These are phyloP conservation scores for Leucosticte australis DNA, from an alignment of 2,113 vertebrate genomes.

Conservation along the genomic window DNA sequence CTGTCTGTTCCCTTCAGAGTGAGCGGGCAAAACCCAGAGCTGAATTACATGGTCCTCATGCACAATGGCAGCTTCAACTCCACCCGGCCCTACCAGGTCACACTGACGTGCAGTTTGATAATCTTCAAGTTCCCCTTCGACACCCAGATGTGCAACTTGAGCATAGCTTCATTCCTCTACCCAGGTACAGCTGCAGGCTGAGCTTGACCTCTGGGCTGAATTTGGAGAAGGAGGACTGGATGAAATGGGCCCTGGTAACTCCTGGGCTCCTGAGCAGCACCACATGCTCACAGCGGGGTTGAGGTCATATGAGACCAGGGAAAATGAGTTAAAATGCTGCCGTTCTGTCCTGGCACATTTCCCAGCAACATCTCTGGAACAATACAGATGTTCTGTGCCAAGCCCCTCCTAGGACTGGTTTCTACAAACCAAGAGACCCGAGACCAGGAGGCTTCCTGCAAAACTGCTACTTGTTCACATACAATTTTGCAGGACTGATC, in stretches of 20 bases:
- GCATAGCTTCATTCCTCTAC: neutral
- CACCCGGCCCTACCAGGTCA: conserved; percentile 27
- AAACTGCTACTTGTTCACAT: neutral
- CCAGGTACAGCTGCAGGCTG: neutral
- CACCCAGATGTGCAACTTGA: conserved; percentile 47
- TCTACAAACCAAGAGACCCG: neutral
- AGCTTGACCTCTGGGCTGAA: neutral
- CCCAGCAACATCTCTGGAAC: neutral
- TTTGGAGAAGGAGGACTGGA: neutral
- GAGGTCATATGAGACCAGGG: neutral
- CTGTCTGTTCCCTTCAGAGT: conserved; percentile 21
- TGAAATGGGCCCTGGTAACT: neutral
- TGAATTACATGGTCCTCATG: neutral
- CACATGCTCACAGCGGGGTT: rapidly evolving
- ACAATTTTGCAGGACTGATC: neutral
- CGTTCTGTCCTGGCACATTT: neutral
- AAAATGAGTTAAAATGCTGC: neutral
- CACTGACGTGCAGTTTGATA: conserved; percentile 36
- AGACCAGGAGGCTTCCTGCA: neutral
- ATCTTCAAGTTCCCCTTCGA: conserved; percentile 70
- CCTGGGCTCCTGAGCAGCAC: neutral
- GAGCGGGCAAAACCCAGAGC: neutral
- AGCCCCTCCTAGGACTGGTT: neutral
- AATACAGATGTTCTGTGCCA: neutral
- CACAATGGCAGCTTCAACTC: neutral